Percentiles rank a stretch among this genome's conserved stretches.
Evolutionary conservation across 2,113 vertebrate genomes (phyloP).

Genomic region (Sturnus vulgaris): DNA sequence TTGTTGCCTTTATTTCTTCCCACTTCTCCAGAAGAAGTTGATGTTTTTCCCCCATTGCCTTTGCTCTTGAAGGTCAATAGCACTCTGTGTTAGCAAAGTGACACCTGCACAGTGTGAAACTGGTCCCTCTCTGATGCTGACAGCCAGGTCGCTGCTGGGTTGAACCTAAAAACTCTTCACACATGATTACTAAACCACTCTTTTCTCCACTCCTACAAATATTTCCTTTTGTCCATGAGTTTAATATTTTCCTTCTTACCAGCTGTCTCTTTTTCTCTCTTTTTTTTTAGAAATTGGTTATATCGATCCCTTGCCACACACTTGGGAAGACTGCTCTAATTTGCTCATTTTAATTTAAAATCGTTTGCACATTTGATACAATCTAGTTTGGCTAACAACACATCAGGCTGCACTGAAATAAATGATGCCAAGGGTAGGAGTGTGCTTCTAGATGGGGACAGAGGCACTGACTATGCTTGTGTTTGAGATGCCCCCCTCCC

Average conservation of each 20-base stretch:
- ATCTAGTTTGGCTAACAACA: not conserved
- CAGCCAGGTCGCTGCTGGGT: not conserved
- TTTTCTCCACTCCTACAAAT: not conserved
- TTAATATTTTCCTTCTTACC: not conserved
- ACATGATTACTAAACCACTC: not conserved
- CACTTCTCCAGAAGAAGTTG: not conserved
- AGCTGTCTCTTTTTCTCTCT: not conserved
- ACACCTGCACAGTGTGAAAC: accelerated
- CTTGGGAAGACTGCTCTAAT: not conserved
- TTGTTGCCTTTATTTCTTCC: not conserved
- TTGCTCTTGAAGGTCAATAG: not conserved
- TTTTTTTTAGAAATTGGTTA: not conserved
- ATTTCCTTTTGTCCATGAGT: not conserved
- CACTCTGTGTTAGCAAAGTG: not conserved
- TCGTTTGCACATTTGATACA: accelerated
- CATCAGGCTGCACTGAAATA: not conserved
- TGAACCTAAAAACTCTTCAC: not conserved
- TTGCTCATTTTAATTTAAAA: not conserved
- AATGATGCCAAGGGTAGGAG: accelerated
- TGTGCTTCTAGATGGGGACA: not conserved
- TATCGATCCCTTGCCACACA: not conserved
- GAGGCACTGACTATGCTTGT: not conserved
- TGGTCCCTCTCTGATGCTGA: not conserved
- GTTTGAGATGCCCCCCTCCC: not conserved
- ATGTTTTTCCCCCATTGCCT: not conserved